These are phyloP conservation scores for Brachionus plicatilis DNA, from an alignment of 1,140 invertebrate species.

Conservation along the genomic window DNA sequence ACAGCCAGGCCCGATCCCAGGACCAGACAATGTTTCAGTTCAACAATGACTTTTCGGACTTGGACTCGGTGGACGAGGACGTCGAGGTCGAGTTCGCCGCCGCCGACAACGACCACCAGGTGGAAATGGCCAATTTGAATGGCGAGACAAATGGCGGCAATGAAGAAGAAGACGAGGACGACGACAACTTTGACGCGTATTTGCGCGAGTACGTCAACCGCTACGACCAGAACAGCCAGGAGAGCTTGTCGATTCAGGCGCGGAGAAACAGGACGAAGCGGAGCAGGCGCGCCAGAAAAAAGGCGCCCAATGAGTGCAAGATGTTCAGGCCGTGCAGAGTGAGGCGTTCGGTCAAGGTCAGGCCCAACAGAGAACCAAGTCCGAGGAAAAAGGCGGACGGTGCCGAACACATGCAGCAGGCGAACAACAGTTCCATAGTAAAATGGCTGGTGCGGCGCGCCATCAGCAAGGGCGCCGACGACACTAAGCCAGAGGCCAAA, in stretches of 20 bases:
- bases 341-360: not conserved
- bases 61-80: conserved; percentile 5
- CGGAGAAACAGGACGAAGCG: not conserved
- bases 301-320: not conserved
- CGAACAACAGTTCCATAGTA: not conserved
- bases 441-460: conserved; percentile 15
- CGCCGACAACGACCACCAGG: not conserved
- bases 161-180: conserved; percentile 28
- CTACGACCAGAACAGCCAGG: conserved; percentile 2
- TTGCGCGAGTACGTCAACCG: conserved; percentile 12
- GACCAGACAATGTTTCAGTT: conserved; percentile 3
- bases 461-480: not conserved
- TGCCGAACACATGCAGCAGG: not conserved
- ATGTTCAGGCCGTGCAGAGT: not conserved
- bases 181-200: conserved; percentile 38
- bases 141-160: not conserved
- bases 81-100: not conserved
- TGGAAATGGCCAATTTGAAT: not conserved
- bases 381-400: not conserved
- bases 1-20: not conserved
- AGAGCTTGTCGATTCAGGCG: not conserved
- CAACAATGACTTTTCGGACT: conserved; percentile 3
- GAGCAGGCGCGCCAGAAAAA: not conserved
- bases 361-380: not conserved
- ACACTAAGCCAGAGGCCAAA: not conserved